phyloP scores from a whole-genome alignment of 2,797 vertebrate species.

The Lates japonicus region DNA sequence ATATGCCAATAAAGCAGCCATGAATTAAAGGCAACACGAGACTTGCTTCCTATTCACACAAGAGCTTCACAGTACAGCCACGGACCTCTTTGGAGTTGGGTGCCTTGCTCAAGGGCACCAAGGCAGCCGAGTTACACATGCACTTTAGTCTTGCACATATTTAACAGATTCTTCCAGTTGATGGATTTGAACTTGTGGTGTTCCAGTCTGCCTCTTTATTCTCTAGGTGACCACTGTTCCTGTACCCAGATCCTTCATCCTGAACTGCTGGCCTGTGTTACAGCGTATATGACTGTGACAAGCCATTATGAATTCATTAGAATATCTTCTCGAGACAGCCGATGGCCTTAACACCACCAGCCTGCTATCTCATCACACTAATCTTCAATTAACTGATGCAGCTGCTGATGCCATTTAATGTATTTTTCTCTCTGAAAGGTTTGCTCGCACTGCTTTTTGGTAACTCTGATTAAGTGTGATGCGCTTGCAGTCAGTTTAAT shows the following conservation, averaged over 20 bases:
- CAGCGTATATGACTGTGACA: conserved; percentile 38
- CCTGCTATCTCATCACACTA: conserved; percentile 67
- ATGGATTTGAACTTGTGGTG: conserved; percentile 23
- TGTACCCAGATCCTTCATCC: conserved; percentile 34
- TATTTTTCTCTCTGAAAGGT: conserved; percentile 56
- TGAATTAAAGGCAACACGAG: not conserved
- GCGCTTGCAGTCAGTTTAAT: conserved; percentile 51
- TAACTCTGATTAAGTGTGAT: conserved; percentile 62
- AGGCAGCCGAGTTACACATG: conserved; percentile 12
- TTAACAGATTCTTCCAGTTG: conserved; percentile 21
- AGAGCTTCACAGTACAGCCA: conserved; percentile 1
- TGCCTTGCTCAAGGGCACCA: conserved; percentile 21
- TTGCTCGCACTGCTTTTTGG: conserved; percentile 45
- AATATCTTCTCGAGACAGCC: conserved; percentile 63
- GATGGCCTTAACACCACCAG: conserved; percentile 56
- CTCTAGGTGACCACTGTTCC: conserved; percentile 7
- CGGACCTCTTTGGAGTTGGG: not conserved
- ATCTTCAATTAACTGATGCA: conserved; percentile 75
- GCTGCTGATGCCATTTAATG: conserved; percentile 63
- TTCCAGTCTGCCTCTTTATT: conserved; percentile 11
- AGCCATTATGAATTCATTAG: conserved; percentile 58
- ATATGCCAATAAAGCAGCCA: not conserved
- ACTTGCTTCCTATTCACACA: not conserved
- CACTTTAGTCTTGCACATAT: conserved; percentile 2
- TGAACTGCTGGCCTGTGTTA: conserved; percentile 42